These are phyloP conservation scores for Agrypnus murinus DNA, from an alignment of 2,888 invertebrate species.

Conservation along the genomic window DNA sequence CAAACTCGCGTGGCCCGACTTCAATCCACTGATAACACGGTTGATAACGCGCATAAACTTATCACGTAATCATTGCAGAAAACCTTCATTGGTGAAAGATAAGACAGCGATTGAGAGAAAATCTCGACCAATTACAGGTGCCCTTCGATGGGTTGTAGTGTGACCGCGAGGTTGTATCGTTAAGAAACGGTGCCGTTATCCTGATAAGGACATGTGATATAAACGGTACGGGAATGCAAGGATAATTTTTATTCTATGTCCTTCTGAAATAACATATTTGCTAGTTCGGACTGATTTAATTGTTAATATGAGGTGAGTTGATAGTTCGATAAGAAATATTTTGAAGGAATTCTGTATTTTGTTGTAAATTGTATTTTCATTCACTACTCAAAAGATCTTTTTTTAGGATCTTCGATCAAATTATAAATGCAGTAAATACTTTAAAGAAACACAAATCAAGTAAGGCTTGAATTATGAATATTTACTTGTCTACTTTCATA, in stretches of 20 bases:
- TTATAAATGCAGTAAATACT: no score
- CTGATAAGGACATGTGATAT: background rate
- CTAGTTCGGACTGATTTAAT: no score
- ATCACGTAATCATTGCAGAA: slow-evolving; percentile 45
- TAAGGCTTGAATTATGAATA: no score
- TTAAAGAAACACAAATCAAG: no score
- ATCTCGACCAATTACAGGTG: slow-evolving; percentile 1
- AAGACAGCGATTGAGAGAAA: slow-evolving; percentile 14
- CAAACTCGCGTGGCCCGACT: slow-evolving; percentile 67
- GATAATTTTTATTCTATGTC: no score
- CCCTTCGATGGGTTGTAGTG: background rate
- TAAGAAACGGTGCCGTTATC: background rate
- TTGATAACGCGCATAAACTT: slow-evolving; percentile 52
- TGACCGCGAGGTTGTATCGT: background rate
- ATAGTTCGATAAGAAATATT: no score
- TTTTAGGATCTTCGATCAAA: no score
- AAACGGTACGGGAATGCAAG: background rate
- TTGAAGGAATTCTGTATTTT: no score
- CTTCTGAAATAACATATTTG: no score
- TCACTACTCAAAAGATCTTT: no score
- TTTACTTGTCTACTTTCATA: no score
- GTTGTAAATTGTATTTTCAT: no score
- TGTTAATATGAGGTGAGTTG: slow-evolving; percentile 18
- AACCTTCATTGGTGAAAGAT: slow-evolving; percentile 26
- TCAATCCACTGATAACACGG: slow-evolving; percentile 63